Base-by-base conservation (phyloP, 1,140 invertebrate genomes). In the Penaeus japonicus region DNA sequence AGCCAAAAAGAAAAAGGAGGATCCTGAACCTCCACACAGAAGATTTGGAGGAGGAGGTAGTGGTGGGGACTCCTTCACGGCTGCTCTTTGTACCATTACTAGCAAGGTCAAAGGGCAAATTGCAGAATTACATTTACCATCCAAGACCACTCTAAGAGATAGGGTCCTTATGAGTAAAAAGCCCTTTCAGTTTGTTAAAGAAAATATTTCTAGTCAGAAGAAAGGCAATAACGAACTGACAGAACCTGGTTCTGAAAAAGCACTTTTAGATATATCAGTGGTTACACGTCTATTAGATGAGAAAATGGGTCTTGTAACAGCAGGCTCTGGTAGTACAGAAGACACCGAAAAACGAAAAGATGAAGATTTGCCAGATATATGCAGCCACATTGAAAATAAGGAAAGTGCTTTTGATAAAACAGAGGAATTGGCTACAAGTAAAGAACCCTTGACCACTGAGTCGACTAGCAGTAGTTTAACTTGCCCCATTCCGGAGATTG, bases 1-100 rank as follows among this genome's bases (percentile, higher is more conserved):
- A 78, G 55, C 79, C 80, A 88, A 78, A 88, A 88, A 77, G 87
- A 88, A 88, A 88, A 88, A 88, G 81, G 87, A 62, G 55, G 54
- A 30, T 20, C 81, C 87, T 88, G 81, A 88, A 7, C 32, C 5
- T 30, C 70, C 30, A 47, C 30, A 12, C 75, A 77, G 30, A 78
- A 62, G 53, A 65, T 87, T 87, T 32, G 85, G 85, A 7, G 55
- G 75, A 22, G 65, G 54, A 7, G 79, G 79, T 5, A 80, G 84
- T 27, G 24, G 53, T 59, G 84, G 87, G 20, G 80, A 81, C 7
- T 88, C 87, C 5, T 22, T 83, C 2, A 77, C 20, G n/a, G 47
- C 87, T 27, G 47, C 80, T 18, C 83, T 84, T 53, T 88, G 80
- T 32, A 83, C 53, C 35, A 39, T 83, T 22, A 54, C 30, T 35